These are phyloP conservation scores for Drosophila borealis DNA, from an alignment of 2,888 invertebrate genomes.

Conservation along the genomic window DNA sequence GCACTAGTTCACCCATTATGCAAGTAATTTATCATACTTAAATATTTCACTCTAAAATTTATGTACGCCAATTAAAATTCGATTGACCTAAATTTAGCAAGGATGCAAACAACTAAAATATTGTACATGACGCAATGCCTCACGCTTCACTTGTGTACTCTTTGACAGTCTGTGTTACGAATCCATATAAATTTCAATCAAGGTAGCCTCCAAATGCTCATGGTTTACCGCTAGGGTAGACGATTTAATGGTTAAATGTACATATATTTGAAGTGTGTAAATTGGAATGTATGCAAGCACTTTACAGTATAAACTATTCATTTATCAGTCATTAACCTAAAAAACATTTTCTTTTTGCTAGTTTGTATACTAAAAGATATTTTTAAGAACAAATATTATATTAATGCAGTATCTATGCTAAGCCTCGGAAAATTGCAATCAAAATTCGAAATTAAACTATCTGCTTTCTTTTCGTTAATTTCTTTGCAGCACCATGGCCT, in stretches of 20 bases:
- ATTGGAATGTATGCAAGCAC: constrained; percentile 3
- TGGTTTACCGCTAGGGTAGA: constrained; percentile 16
- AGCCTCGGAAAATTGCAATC: neutral
- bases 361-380: too few species aligned
- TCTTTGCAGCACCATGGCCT: constrained; percentile 78
- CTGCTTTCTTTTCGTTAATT: constrained; percentile 5
- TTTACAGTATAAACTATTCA: neutral
- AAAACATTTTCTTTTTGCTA: too few species aligned
- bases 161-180: constrained; percentile 17
- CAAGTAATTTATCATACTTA: neutral
- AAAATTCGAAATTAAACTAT: neutral
- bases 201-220: constrained; percentile 35
- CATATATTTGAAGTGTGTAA: neutral
- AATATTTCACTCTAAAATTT: constrained; percentile 31
- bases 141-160: neutral
- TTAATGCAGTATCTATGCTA: too few species aligned
- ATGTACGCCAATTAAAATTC: constrained; percentile 61
- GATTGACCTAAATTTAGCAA: constrained; percentile 72
- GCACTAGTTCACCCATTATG: neutral
- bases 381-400: too few species aligned
- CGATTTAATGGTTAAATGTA: neutral
- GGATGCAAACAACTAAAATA: constrained; percentile 39
- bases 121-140: constrained; percentile 17
- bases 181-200: constrained; percentile 61
- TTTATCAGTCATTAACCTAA: neutral